These are phyloP conservation scores for Tympanuchus pallidicinctus DNA, from an alignment of 2,113 vertebrate genomes.

Conservation along the genomic window DNA sequence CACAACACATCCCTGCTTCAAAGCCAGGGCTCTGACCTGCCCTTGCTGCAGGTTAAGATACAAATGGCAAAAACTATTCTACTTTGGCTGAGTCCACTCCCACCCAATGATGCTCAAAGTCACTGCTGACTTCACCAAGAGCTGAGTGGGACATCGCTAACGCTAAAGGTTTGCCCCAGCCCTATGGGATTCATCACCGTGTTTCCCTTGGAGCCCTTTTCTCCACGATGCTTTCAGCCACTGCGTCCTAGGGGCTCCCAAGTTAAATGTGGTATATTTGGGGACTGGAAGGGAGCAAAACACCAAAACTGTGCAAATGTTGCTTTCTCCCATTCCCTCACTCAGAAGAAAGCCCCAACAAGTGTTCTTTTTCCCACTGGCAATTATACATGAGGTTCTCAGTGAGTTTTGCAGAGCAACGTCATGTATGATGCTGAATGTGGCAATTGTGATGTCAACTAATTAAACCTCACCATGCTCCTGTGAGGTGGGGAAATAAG, in stretches of 20 bases:
- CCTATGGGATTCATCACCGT: not conserved
- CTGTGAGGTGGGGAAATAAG: not conserved
- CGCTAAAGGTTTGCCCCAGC: conserved; percentile 63
- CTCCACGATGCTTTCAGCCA: not conserved
- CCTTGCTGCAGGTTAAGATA: conserved; percentile 28
- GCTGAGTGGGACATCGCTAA: not conserved
- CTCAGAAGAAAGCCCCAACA: not conserved
- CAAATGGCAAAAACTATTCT: conserved; percentile 29
- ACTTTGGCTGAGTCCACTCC: not conserved
- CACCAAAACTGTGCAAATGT: not conserved
- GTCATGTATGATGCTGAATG: not conserved
- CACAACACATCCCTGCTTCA: conserved; percentile 41
- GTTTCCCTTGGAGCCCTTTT: not conserved
- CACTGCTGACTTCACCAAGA: not conserved
- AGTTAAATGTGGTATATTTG: not conserved
- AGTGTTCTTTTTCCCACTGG: not conserved
- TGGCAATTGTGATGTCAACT: not conserved
- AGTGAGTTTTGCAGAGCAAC: not conserved
- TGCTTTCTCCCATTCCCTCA: not conserved
- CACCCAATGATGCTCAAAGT: not conserved
- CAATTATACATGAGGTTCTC: not conserved
- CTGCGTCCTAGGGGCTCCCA: not conserved
- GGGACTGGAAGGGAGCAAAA: not conserved
- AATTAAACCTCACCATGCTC: not conserved
- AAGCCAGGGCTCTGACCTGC: not conserved